Evolutionary conservation across 2,888 invertebrate species (phyloP).

Genomic region (Pollenia griseotomentosa): DNA sequence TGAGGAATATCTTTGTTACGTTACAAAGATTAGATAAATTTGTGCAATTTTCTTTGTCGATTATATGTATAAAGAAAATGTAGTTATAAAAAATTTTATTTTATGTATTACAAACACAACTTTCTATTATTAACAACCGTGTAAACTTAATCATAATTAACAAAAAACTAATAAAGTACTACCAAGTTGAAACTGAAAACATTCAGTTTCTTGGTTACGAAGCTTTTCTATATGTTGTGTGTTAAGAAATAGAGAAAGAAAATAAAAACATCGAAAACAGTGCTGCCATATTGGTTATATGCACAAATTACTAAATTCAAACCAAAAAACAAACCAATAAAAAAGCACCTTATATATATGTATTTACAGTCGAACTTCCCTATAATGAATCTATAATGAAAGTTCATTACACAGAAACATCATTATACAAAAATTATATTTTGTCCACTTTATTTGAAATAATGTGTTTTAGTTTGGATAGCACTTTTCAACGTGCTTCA

Average conservation of each 20-base stretch:
- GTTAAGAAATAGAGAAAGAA: neutral
- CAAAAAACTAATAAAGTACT: slow-evolving; percentile 1
- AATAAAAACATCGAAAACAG: neutral
- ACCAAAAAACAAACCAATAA: no score
- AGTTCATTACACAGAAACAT: no score
- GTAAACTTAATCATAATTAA: slow-evolving; percentile 42
- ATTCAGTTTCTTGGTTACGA: neutral
- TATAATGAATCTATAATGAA: no score
- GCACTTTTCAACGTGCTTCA: no score
- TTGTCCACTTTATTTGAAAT: no score
- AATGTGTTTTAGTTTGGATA: no score
- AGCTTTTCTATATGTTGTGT: slow-evolving; percentile 24
- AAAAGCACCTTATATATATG: no score
- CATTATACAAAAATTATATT: no score
- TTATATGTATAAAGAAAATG: neutral
- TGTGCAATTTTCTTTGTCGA: slow-evolving; percentile 38
- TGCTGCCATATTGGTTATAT: neutral
- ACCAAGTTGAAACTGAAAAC: neutral
- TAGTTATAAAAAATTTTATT: slow-evolving; percentile 7
- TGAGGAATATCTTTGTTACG: neutral
- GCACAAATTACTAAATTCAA: neutral
- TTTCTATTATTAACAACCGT: slow-evolving; percentile 29
- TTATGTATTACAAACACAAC: neutral
- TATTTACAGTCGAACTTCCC: no score
- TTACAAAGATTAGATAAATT: slow-evolving; percentile 53